Evolutionary conservation across 2,113 vertebrate species (phyloP).

Genomic region (Sturnus vulgaris): DNA sequence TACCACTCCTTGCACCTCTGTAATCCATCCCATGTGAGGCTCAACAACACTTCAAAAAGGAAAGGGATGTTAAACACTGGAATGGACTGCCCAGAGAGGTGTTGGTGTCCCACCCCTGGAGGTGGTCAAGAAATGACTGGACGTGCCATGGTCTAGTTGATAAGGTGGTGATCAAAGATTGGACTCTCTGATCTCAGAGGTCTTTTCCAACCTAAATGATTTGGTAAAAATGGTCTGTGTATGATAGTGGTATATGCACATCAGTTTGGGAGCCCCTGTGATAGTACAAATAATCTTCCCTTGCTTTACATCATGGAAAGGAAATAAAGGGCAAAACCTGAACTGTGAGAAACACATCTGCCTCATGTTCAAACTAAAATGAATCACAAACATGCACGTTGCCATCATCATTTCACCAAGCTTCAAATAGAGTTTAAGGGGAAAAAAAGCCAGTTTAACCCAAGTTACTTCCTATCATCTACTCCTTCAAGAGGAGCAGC

Average conservation of each 20-base stretch:
- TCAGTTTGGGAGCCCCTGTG: accelerated
- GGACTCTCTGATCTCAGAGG: not conserved
- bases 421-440: not conserved
- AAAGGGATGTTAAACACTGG: not conserved
- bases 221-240: not conserved
- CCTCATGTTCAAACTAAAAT: not conserved
- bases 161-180: not conserved
- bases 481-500: not conserved
- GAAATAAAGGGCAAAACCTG: not conserved
- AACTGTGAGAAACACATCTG: not conserved
- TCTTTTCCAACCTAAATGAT: not conserved
- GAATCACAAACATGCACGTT: accelerated
- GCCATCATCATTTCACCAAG: not conserved
- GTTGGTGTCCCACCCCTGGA: not conserved
- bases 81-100: not conserved
- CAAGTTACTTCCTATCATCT: not conserved
- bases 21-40: not conserved
- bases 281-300: not conserved
- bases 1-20: not conserved
- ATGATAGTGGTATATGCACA: accelerated
- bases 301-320: not conserved
- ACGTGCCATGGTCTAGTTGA: accelerated
- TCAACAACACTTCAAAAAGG: not conserved
- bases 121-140: not conserved
- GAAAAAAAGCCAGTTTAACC: not conserved